Conservation (phyloP, 1,140 invertebrate species). For the Arion vulgaris region DNA sequence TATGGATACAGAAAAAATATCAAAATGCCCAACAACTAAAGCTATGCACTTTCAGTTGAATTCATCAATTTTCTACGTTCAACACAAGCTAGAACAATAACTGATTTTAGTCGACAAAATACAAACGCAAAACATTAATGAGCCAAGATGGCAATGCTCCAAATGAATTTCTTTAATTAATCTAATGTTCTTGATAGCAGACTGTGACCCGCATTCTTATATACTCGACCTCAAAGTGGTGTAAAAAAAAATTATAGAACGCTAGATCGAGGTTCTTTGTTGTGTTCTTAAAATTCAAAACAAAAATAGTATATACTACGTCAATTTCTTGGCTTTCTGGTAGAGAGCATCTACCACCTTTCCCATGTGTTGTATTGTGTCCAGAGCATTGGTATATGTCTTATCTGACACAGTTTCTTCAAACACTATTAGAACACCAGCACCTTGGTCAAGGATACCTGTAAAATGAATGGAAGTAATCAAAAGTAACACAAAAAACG, state of each 20-base stretch:
- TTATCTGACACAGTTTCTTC: constrained; percentile 95
- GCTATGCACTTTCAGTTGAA: no score
- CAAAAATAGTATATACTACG: constrained; percentile 76
- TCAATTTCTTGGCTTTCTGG: constrained; percentile 98
- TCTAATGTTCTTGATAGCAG: background rate
- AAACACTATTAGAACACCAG: constrained; percentile 97
- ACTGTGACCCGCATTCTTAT: background rate
- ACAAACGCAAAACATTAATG: background rate
- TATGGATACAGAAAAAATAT: no score
- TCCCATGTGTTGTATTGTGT: constrained; percentile 98
- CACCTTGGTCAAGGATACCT: constrained; percentile 98
- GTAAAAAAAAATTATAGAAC: background rate
- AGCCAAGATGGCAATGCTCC: background rate
- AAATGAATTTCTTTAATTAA: no score
- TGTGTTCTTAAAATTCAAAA: background rate
- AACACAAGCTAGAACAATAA: no score
- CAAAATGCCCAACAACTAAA: no score
- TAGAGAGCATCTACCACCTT: constrained; percentile 99
- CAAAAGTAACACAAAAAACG: no score
- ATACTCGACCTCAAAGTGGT: background rate
- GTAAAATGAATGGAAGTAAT: constrained; percentile 65
- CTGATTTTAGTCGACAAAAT: no score
- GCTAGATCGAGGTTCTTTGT: background rate
- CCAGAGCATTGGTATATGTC: constrained; percentile 96
- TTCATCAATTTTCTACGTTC: no score